Evolutionary conservation across 2,888 invertebrate species (phyloP).

Genomic region (Nasonovia ribisnigri): DNA sequence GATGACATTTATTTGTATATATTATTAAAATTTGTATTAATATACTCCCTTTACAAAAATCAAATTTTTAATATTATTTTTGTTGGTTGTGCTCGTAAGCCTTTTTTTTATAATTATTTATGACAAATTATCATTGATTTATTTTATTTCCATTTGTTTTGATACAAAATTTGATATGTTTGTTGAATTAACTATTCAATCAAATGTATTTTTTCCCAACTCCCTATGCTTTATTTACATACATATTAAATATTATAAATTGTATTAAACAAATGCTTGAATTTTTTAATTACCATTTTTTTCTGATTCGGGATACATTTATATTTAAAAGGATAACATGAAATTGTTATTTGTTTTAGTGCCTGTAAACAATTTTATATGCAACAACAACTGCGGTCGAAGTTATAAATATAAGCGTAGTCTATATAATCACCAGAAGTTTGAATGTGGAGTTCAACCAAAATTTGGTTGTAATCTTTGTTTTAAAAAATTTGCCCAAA

Average conservation of each 20-base stretch:
- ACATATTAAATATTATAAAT: neutral
- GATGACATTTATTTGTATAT: neutral
- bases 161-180: neutral
- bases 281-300: neutral
- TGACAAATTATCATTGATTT: no score
- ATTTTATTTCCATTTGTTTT: no score
- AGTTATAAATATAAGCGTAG: conserved; percentile 16
- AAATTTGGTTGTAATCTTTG: neutral
- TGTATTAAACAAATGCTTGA: neutral
- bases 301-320: neutral
- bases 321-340: neutral
- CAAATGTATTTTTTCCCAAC: neutral
- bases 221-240: neutral
- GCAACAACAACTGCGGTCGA: conserved; percentile 3
- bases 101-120: neutral
- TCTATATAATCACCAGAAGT: conserved; percentile 23
- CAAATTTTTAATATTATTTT: neutral
- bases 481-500: conserved; percentile 20
- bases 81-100: neutral
- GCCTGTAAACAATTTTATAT: neutral
- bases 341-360: neutral
- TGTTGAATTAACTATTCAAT: neutral
- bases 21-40: neutral
- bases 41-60: neutral
- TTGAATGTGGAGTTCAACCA: conserved; percentile 30